These are phyloP conservation scores for Nipponia nippon DNA, from an alignment of 2,113 vertebrate genomes.

Conservation along the genomic window DNA sequence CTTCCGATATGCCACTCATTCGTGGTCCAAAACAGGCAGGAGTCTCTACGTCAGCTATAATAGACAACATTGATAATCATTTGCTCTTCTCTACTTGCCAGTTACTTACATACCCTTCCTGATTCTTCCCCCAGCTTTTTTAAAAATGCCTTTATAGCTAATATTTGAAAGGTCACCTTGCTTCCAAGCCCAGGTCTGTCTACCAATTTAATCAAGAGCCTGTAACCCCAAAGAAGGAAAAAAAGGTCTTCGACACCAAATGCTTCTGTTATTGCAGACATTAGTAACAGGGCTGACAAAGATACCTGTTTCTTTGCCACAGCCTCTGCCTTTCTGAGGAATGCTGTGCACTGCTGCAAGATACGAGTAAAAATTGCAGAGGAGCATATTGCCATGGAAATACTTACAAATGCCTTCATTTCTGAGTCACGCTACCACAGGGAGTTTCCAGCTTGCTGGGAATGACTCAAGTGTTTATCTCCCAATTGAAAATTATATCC, in stretches of 20 bases:
- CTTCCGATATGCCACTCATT: neutral
- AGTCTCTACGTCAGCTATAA: neutral
- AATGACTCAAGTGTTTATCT: conserved; percentile 40
- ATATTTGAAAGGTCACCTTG: neutral
- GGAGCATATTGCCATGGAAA: conserved; percentile 40
- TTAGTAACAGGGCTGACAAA: neutral
- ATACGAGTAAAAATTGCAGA: neutral
- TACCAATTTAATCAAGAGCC: neutral
- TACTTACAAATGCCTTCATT: conserved; percentile 18
- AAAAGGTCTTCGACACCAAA: neutral
- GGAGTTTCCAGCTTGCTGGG: conserved; percentile 27
- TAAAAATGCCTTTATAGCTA: neutral
- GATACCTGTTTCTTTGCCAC: neutral
- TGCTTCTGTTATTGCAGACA: neutral
- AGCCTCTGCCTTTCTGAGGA: neutral
- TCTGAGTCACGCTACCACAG: conserved; percentile 39
- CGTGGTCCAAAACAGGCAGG: neutral
- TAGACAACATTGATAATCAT: neutral
- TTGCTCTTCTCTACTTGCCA: neutral
- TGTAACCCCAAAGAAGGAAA: neutral
- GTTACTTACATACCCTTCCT: neutral
- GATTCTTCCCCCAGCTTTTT: neutral
- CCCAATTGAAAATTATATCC: neutral
- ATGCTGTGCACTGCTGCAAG: neutral
- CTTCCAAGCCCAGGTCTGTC: neutral